Base-by-base conservation (phyloP, 1,140 invertebrate genomes). In the Aphaenogaster rudis region DNA sequence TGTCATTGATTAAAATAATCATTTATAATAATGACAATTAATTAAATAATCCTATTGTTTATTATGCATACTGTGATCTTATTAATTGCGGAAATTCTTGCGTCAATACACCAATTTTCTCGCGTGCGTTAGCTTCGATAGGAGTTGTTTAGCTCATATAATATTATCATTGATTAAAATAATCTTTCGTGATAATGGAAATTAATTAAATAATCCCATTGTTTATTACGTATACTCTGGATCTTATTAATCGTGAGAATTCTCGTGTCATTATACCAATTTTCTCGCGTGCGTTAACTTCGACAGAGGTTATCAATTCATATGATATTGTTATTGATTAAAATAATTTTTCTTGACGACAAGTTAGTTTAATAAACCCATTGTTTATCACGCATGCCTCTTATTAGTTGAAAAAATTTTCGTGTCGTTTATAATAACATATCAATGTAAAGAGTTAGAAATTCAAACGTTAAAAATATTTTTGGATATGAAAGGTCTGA, bases 121-220 rank as follows among this genome's bases (percentile, higher is more conserved):
- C 64, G 50, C 17, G 48, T 36, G 13, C 33, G 61, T 45, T 63
- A 69, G 28, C 36, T 69, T 67, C 11, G 15, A 64, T 15, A 39
- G 39, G 9, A 28, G 17, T 63, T 67, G 21, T 63, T 28, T 15
- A n/a, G 3, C 69, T 66, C 7, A 33, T 33, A 8, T 21, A 17
- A 45, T 6, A 8, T 57, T 33, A 8, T 80, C 33, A 69, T 54
- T 36, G 15, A 81, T 81, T 81, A 81, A 81, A 69, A 81, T n/a
- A 21, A 17, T 54, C 13, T 57, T 81, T 39, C 9, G 42, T 6
- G 15, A 59, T 59, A 82, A 74, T 61, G n/a, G 21, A 15, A 45
- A 45, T 81, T 81, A 71, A 71, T 79, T 79, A 33, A 64, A n/a
- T 48, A 13, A 11, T 50, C n/a, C 9, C 13, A 48, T 42, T 72